Percentiles rank a stretch among this genome's conserved stretches.
Evolutionary conservation across 2,797 vertebrate genomes (phyloP).

Genomic region (Tarsius wallacei): DNA sequence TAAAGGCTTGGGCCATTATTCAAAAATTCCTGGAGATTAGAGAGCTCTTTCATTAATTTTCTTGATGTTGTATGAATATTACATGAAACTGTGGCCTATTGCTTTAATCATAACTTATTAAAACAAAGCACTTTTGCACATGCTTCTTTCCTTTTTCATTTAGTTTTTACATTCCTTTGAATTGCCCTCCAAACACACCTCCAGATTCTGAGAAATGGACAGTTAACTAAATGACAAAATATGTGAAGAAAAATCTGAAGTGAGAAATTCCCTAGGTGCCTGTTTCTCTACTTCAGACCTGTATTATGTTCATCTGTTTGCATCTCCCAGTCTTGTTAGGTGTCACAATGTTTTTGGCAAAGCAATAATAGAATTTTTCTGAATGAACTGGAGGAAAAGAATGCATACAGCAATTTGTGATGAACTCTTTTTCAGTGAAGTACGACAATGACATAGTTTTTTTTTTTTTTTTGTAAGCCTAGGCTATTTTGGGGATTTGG

Average conservation of each 20-base stretch:
- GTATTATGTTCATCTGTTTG: slow-evolving; percentile 51
- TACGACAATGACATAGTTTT: background rate
- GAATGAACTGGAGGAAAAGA: background rate
- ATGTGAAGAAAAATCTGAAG: background rate
- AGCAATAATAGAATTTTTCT: slow-evolving; percentile 40
- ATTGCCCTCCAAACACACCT: background rate
- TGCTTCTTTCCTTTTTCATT: background rate
- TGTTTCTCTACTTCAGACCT: background rate
- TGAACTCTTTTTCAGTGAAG: background rate
- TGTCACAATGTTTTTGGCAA: slow-evolving; percentile 5
- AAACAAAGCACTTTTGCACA: slow-evolving; percentile 8
- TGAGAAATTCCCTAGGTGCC: slow-evolving; percentile 13
- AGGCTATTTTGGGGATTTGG: background rate
- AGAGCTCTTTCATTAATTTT: slow-evolving; percentile 43
- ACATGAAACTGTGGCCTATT: background rate
- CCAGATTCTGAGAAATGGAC: background rate
- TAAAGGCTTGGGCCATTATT: background rate
- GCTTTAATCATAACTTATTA: slow-evolving; percentile 26
- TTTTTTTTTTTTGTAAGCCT: background rate
- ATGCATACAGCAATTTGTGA: background rate
- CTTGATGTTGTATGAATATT: slow-evolving; percentile 34
- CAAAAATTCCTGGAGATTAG: slow-evolving; percentile 35
- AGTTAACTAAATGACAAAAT: slow-evolving; percentile 38
- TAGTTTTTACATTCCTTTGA: slow-evolving; percentile 15
- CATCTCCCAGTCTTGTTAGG: background rate